Evolutionary conservation across 2,888 invertebrate species (phyloP), one percentile per base, ranked within the genome.

Genomic region (Autographa gamma): DNA sequence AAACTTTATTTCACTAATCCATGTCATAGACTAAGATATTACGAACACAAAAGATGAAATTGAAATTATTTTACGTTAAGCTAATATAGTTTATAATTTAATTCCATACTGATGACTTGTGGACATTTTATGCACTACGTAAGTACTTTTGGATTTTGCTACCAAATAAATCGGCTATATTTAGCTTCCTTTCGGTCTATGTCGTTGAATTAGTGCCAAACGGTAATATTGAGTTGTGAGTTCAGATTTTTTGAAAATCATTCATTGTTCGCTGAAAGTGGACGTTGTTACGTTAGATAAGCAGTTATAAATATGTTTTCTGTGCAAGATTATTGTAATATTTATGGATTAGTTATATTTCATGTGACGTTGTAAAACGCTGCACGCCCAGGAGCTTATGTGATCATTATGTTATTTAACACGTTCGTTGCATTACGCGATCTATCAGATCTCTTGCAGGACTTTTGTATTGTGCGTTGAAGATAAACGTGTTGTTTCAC

Each of bases 241-340:
- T 83, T 85, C 72, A 85, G 83, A 85, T 81, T 81, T 86, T 84
- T 80, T 85, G 82, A 82, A n/a, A 87, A 87, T 78, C 85, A 84
- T 86, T 84, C 74, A 85, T 85, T 85, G 83, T 90, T 91, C 91
- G 93, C 93, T 92, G 72, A 83, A 91, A 92, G 93, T 90, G 92
- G 85, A 85, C 84, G 85, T 91, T 92, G 89, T 90, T 91, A 87
- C 85, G 77, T 87, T 88, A 88, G 81, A 81, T 90, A 88, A 87
- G 86, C 80, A 79, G 76, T 85, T 86, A 84, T 82, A 74, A 73
- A 73, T 76, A 74, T 77, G 76, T 76, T 82, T 82, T 78, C 79
- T 84, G 79, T 86, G 75, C 90, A 90, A 91, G 87, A 85, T 88
- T 86, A 87, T 82, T 79, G 70, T 87, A 86, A 86, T 91, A 90